Evolutionary conservation across 2,113 vertebrate genomes (phyloP), one percentile per base, ranked within the genome.

Genomic region (Barbus barbus): DNA sequence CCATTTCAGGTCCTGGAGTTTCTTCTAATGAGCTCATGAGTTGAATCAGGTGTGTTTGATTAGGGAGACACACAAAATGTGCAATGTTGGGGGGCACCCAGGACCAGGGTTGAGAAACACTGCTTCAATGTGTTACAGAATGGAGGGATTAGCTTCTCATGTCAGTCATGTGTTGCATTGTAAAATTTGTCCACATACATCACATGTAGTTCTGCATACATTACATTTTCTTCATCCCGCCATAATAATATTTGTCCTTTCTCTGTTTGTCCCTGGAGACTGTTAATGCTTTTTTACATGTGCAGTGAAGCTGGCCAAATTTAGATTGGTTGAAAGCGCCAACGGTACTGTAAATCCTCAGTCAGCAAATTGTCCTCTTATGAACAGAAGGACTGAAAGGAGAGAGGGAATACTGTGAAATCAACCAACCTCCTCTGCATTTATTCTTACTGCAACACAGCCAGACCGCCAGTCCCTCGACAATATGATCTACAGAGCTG

Each of bases 301-400:
- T 72, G 78, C 74, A 74, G 24, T 77, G 73, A 86, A 85, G 81
- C 78, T 69, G 44, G 80, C 69, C 81, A 83, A 87, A 89, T 87
- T 80, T 88, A 82, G 65, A 87, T 78, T 71, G 80, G 78, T 36
- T 83, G 22, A 71, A 84, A 83, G 38, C 28, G 73, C 86, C 76
- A 61, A 88, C 83, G 79, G 12, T 53, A 56, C 31, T 44, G 76
- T 83, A 77, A 85, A 80, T 48, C 44, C 65, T 26, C 60, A 83
- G 83, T 89, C 88, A 85, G 88, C 81, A 5, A 83, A 88, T 51
- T 83, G 78, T 61, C 77, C 53, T 73, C 51, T 28, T 65, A 82
- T 56, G 53, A 84, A 72, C 51, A 72, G 71, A 75, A 48, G 38
- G 71, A 44, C 31, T n/a, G 18, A 51, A 82, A 69, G 24, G 72